Base-by-base conservation (phyloP, 2,113 vertebrate species). In the Turdus rufiventris region DNA sequence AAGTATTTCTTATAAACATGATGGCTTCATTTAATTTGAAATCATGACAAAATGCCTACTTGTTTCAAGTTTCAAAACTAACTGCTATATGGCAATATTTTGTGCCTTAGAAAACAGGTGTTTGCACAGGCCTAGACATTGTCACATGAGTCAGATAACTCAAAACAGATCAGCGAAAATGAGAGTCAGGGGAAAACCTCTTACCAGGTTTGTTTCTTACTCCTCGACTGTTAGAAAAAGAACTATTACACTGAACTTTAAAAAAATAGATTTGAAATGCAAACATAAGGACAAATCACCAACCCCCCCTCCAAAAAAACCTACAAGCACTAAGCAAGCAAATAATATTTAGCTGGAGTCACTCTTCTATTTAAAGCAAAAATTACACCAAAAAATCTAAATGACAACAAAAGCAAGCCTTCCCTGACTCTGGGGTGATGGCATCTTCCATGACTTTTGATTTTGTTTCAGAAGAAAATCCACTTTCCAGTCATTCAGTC, bases 401-500 rank as follows among this genome's bases (percentile, higher is more conserved):
- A 14, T n/a, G 10, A 28, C 18, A 81, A 11, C 45, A 82, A 65
- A 18, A 86, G 26, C 0, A 5, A 73, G 4, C 29, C n/a, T 85
- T 78, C 29, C 20, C 47, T 76, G 63, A 36, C 53, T 63, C 18
- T 43, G 14, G n/a, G 61, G 33, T 25, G 28, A 50, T 83, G 82
- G n/a, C 50, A 85, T 71, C 48, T 63, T 86, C 18, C 7, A 5
- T 53, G 51, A 14, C 6, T 62, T 83, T 91, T 77, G 23, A 15
- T 47, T 91, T 90, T 89, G 29, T 93, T 95, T 91, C 65, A 60
- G 60, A 67, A 80, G 71, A 47, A 93, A 93, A 90, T 79, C 51
- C 56, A 91, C 85, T 70, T 96, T 96, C 71, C 92, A 77, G 71
- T 50, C 60, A 51, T 94, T 93, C 75, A 85, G 80, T 42, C 42